phyloP scores from a whole-genome alignment of 2,113 vertebrate genomes.

The Pimephales promelas region DNA sequence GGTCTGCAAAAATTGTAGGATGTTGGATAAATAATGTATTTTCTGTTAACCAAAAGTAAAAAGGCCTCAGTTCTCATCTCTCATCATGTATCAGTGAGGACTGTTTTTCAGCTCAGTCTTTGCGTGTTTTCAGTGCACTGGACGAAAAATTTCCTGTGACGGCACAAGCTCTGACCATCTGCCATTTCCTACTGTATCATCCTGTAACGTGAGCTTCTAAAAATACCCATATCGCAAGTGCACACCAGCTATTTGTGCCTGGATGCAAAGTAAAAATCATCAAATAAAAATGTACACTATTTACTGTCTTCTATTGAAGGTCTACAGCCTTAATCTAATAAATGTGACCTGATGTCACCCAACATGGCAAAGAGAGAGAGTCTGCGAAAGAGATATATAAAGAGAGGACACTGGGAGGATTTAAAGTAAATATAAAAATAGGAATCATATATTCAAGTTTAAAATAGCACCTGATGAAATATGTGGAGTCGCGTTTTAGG shows the following conservation, averaged over 20 bases:
- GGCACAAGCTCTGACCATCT: constrained; percentile 10
- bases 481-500: constrained; percentile 21
- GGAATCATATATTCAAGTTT: constrained; percentile 49
- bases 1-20: too few species aligned
- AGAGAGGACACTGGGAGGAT: constrained; percentile 24
- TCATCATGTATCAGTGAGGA: too few species aligned
- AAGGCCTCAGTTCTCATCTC: too few species aligned
- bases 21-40: too few species aligned
- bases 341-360: constrained; percentile 39
- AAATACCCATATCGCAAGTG: constrained; percentile 12
- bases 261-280: neutral
- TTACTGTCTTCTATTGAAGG: neutral
- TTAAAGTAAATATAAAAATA: constrained; percentile 56
- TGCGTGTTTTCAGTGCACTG: neutral
- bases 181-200: neutral
- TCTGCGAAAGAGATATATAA: neutral
- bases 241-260: neutral
- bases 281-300: neutral
- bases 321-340: constrained; percentile 4
- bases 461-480: constrained; percentile 12
- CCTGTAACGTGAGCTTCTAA: neutral
- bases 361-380: constrained; percentile 48
- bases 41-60: too few species aligned
- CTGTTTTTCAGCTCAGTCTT: too few species aligned
- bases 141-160: neutral